Conservation (phyloP, 2,888 invertebrate species). For the Melanophora roralis region DNA sequence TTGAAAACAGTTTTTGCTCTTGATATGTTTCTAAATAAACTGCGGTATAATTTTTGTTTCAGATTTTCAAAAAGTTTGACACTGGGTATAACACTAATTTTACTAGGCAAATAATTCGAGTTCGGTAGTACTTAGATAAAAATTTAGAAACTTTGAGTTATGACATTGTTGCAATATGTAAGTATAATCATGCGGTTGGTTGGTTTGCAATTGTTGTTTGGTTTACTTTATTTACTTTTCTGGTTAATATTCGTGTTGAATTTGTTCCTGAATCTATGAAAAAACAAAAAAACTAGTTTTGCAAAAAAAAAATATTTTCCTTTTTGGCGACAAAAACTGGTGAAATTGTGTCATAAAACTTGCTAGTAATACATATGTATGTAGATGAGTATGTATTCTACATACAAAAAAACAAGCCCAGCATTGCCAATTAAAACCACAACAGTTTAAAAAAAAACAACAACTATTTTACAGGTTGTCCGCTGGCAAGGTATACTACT, state of each 20-base stretch:
- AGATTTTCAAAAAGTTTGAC: no score
- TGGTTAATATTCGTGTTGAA: slow-evolving; percentile 13
- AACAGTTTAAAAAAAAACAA: background rate
- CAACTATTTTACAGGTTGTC: no score
- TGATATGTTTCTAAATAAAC: no score
- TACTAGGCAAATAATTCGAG: no score
- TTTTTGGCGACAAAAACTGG: slow-evolving; percentile 59
- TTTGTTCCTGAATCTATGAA: slow-evolving; percentile 1
- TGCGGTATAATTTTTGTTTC: no score
- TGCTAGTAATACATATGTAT: slow-evolving; percentile 21
- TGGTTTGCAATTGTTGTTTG: slow-evolving; percentile 6
- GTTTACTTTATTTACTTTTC: slow-evolving; percentile 35
- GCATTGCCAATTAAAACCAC: slow-evolving; percentile 2
- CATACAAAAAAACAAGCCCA: slow-evolving; percentile 14
- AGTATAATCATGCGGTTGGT: slow-evolving; percentile 23
- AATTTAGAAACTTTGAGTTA: no score
- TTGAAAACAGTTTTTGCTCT: no score
- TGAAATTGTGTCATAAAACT: slow-evolving; percentile 62
- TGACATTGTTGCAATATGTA: no score
- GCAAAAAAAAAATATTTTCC: slow-evolving; percentile 44
- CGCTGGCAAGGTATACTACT: no score
- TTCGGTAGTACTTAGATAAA: no score
- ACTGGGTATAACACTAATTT: no score
- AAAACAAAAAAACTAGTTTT: slow-evolving; percentile 57
- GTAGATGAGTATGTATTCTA: background rate